A percentile compares a stretch with the other conserved stretches of the same genome.
These are phyloP conservation scores for Ceratotherium simum DNA, from an alignment of 2,113 vertebrate genomes.

Conservation along the genomic window DNA sequence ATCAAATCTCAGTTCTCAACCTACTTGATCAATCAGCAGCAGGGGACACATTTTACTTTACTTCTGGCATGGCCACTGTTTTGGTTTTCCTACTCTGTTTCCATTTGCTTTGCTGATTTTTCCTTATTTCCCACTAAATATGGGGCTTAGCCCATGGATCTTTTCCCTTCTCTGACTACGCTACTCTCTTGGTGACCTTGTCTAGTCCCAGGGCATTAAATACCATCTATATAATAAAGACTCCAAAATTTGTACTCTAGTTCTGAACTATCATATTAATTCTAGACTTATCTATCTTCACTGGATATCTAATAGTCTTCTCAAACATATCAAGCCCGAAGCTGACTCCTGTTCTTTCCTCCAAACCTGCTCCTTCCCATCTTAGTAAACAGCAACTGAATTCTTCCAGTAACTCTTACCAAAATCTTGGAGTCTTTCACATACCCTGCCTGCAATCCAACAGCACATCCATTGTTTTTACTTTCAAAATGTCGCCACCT, in stretches of 20 bases:
- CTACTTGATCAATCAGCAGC: neutral
- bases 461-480: neutral
- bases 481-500: neutral
- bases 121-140: neutral
- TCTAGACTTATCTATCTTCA: neutral
- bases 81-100: neutral
- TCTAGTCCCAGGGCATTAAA: neutral
- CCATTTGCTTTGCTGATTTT: neutral
- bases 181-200: neutral
- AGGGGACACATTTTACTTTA: neutral
- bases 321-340: neutral
- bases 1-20: neutral
- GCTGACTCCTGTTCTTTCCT: neutral
- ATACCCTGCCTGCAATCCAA: neutral
- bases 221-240: neutral
- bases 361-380: neutral
- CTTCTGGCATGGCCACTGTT: neutral
- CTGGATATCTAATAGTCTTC: neutral
- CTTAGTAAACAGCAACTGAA: neutral
- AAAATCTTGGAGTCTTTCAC: neutral
- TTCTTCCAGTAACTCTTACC: neutral
- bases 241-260: neutral
- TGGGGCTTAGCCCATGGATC: neutral
- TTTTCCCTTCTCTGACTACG: neutral
- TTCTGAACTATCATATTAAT: constrained; percentile 14